phyloP scores from a whole-genome alignment of 1,140 invertebrate species.

The Rhopalosiphum padi region DNA sequence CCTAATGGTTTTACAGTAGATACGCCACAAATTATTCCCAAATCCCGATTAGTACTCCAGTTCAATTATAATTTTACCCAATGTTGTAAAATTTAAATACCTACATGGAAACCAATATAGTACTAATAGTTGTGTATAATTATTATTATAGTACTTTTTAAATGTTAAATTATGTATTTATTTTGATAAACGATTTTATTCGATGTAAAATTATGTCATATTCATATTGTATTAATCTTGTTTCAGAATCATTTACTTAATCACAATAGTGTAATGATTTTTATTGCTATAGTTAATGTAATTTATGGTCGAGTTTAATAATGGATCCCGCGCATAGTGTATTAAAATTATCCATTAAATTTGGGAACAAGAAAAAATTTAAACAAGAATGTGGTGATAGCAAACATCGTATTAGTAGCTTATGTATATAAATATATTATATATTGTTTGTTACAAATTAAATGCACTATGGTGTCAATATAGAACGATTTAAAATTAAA shows the following conservation, averaged over 20 bases:
- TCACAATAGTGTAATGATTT: neutral
- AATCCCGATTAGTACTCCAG: neutral
- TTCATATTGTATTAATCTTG: neutral
- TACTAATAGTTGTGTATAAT: neutral
- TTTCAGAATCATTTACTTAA: neutral
- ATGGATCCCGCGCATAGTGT: neutral
- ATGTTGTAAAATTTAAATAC: neutral
- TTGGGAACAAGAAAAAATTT: neutral
- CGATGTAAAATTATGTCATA: neutral
- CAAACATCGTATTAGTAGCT: neutral
- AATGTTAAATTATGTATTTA: no score
- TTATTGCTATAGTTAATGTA: neutral
- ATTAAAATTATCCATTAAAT: neutral
- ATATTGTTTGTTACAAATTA: neutral
- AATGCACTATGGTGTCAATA: neutral
- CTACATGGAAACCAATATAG: neutral
- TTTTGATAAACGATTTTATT: neutral
- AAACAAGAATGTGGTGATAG: neutral
- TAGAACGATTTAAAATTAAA: neutral
- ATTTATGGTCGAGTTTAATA: neutral
- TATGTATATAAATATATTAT: neutral
- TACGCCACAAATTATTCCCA: no score
- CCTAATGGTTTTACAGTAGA: no score
- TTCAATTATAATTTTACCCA: neutral
- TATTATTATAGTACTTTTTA: neutral